Evolutionary conservation across 2,113 vertebrate genomes (phyloP), one percentile per base, ranked within the genome.

Genomic region (Heterochromis multidens): DNA sequence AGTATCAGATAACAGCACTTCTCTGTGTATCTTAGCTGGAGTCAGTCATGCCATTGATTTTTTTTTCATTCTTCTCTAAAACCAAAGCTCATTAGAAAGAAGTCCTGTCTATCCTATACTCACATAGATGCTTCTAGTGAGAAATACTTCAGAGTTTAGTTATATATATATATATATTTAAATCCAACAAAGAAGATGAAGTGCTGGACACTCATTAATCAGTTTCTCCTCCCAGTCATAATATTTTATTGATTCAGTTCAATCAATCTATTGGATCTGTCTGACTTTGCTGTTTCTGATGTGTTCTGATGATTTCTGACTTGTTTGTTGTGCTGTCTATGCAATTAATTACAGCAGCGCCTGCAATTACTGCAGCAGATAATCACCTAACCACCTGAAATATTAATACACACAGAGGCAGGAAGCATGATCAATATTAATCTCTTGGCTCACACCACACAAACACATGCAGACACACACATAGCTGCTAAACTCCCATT

Each of bases 381-480:
- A 93, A 94, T 96, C 89, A 94, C 87, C 81, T 84, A 86, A 89
- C 89, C 62, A 89, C 76, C 86, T 95, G 58, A 94, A 96, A 94
- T 95, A 96, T 96, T 94, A 92, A 96, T 95, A 92, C 62, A 86
- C 58, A 58, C 84, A 87, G 85, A 85, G 80, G 54, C 81, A 91
- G 87, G 86, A 91, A 88, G 89, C 79, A 72, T 85, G 89, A 94
- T 96, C 87, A 95, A 95, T 95, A 94, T 95, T 94, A 88, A 94
- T 72, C 46, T 92, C 63, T 74, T 81, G 37, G 56, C 81, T 77
- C 79, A 70, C 49, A 80, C 60, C 63, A 59, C 70, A 63, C 59
- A 85, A 46, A 49, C 86, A 57, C 56, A 80, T 61, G 82, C 43
- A 81, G 25, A 82, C 46, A 70, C 62, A 83, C 81, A 88, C 65